Conservation (phyloP, 2,113 vertebrate genomes). For the Epinephelus fuscoguttatus region DNA sequence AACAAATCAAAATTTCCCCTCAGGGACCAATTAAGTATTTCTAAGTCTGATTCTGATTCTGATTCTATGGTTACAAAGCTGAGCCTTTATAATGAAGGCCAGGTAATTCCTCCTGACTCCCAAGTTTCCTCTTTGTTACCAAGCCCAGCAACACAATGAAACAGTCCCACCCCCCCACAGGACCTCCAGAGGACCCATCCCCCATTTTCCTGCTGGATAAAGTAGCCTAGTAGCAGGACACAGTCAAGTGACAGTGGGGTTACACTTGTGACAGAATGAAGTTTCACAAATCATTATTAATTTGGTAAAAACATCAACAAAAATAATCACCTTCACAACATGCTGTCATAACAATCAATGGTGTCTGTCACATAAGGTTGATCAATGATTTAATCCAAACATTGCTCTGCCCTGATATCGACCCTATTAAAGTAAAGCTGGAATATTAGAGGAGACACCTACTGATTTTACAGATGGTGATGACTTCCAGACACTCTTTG, state of each 20-base stretch:
- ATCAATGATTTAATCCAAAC: neutral
- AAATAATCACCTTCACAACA: neutral
- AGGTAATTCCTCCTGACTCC: neutral
- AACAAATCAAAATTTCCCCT: no score
- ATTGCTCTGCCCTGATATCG: no score
- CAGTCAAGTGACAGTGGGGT: neutral
- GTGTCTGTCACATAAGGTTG: neutral
- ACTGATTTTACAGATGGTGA: slow-evolving; percentile 97
- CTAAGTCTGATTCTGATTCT: no score
- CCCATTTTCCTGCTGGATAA: neutral
- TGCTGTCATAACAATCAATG: neutral
- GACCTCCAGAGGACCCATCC: neutral
- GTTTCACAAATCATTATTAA: slow-evolving; percentile 1
- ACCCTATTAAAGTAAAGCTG: neutral
- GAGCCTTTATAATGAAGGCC: neutral
- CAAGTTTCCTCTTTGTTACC: slow-evolving; percentile 1
- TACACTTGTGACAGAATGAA: no score
- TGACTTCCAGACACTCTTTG: slow-evolving; percentile 96
- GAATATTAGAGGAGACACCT: slow-evolving; percentile 76
- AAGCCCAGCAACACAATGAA: slow-evolving; percentile 6
- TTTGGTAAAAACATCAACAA: neutral
- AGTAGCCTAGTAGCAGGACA: neutral
- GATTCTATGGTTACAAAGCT: no score
- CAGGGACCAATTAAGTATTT: no score
- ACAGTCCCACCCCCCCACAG: neutral